phyloP scores from a whole-genome alignment of 2,113 vertebrate genomes.

The Ameiurus melas region DNA sequence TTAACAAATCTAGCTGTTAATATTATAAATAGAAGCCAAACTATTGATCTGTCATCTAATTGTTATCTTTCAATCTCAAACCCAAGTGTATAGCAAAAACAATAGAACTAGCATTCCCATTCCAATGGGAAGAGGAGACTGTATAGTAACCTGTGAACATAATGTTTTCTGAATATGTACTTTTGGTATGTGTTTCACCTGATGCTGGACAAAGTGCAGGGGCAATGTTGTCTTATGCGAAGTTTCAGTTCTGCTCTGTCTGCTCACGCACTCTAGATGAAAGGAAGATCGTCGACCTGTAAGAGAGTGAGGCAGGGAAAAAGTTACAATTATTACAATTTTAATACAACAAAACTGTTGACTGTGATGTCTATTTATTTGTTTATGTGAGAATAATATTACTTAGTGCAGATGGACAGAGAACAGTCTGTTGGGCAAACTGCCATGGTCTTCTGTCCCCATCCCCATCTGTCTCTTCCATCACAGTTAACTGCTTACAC shows the following conservation, averaged over 20 bases:
- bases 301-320: neutral
- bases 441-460: conserved; percentile 73
- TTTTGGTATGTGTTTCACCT: conserved; percentile 72
- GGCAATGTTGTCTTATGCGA: conserved; percentile 93
- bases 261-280: conserved; percentile 93
- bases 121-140: neutral
- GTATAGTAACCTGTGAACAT: neutral
- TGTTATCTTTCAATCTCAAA: neutral
- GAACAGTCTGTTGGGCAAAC: conserved; percentile 87
- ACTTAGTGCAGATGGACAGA: conserved; percentile 91
- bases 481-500: conserved; percentile 86
- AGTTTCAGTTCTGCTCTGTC: conserved; percentile 83
- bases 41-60: neutral
- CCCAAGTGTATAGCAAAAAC: neutral
- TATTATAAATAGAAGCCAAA: neutral
- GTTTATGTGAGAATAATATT: conserved; percentile 44
- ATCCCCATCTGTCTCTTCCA: conserved; percentile 72
- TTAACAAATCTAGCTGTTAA: neutral
- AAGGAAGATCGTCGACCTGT: conserved; percentile 93
- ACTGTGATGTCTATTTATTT: neutral
- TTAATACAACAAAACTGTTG: neutral
- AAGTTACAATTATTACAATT: neutral
- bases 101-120: neutral
- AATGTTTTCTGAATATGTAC: neutral
- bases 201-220: conserved; percentile 92